phyloP scores from a whole-genome alignment of 2,797 vertebrate species.

The Catamblyrhynchus diadema region DNA sequence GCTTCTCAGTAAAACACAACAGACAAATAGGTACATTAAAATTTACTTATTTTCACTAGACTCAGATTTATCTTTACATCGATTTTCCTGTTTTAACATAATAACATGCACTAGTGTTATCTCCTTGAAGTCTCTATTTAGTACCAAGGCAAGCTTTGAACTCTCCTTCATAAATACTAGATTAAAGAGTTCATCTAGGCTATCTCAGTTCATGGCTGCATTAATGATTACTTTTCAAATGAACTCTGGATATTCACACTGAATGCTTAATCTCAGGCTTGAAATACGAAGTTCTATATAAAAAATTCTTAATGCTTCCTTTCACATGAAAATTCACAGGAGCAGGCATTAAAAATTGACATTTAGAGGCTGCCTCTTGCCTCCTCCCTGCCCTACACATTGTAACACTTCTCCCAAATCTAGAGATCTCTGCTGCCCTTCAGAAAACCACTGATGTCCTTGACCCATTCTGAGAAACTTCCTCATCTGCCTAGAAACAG shows the following conservation, averaged over 20 bases:
- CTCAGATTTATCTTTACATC: neutral
- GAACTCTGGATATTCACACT: neutral
- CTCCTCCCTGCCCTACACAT: neutral
- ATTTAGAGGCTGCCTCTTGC: neutral
- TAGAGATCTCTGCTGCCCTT: neutral
- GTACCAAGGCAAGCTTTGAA: conserved; percentile 12
- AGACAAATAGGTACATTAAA: neutral
- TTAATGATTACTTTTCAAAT: conserved; percentile 27
- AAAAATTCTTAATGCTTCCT: neutral
- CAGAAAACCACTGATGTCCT: neutral
- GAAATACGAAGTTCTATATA: neutral
- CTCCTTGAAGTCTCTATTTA: neutral
- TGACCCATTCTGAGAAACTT: neutral
- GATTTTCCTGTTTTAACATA: neutral
- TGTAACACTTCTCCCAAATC: neutral
- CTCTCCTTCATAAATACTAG: neutral
- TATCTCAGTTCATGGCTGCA: conserved; percentile 6
- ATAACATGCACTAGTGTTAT: neutral
- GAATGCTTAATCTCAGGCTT: neutral
- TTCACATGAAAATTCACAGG: neutral
- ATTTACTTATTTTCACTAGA: neutral
- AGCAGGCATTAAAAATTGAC: neutral
- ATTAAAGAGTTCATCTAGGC: conserved; percentile 31
- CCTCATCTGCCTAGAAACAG: neutral
- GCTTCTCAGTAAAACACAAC: conserved; percentile 4